Conservation (phyloP, 2,113 vertebrate species). For the Phyllopteryx taeniolatus region DNA sequence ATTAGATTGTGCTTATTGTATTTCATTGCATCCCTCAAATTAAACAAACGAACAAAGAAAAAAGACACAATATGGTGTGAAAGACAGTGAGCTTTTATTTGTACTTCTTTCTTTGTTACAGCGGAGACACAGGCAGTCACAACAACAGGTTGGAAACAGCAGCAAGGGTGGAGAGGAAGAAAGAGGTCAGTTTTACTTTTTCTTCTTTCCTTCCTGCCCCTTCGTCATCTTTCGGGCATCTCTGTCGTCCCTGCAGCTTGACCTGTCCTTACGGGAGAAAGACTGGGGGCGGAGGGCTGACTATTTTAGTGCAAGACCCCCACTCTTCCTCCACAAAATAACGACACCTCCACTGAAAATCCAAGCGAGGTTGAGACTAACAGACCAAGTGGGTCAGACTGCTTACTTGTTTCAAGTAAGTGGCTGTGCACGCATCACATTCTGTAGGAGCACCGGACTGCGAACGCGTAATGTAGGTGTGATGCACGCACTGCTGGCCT, state of each 20-base stretch:
- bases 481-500: constrained; percentile 51
- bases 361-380: constrained; percentile 39
- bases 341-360: constrained; percentile 35
- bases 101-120: constrained; percentile 68
- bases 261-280: constrained; percentile 25
- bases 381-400: constrained; percentile 49
- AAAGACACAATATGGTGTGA: constrained; percentile 55
- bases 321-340: constrained; percentile 36
- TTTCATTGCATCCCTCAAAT: not conserved
- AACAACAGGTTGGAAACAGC: constrained; percentile 54
- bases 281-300: constrained; percentile 32
- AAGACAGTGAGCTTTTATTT: constrained; percentile 66
- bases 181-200: constrained; percentile 44
- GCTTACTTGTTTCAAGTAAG: constrained; percentile 63
- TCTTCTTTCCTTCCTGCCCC: constrained; percentile 34
- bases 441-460: constrained; percentile 32
- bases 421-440: constrained; percentile 46
- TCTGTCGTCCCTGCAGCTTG: constrained; percentile 42
- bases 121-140: constrained; percentile 44
- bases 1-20: no score
- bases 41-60: constrained; percentile 41
- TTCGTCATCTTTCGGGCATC: constrained; percentile 48
- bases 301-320: constrained; percentile 64
- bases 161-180: constrained; percentile 27
- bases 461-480: constrained; percentile 41